These are phyloP conservation scores for Actenoides lindsayi DNA, from an alignment of 2,113 vertebrate species.

Conservation along the genomic window DNA sequence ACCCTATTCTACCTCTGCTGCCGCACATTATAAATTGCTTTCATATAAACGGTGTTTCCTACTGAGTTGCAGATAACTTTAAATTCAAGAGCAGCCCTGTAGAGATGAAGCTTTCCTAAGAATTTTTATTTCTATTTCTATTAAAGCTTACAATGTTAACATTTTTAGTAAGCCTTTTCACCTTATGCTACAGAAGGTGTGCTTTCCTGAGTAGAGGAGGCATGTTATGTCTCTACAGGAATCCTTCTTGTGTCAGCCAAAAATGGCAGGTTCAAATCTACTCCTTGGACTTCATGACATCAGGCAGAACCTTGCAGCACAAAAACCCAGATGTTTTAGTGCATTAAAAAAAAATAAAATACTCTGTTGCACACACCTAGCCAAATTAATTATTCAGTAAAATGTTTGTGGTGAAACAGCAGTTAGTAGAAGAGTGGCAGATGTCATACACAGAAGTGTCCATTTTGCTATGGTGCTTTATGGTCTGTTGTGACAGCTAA, in stretches of 20 bases:
- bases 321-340: conserved; percentile 69
- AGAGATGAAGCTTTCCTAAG: conserved; percentile 10
- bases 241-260: not conserved
- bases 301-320: conserved; percentile 8
- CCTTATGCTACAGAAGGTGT: not conserved
- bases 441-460: conserved; percentile 53
- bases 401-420: conserved; percentile 34
- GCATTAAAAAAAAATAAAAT: not conserved
- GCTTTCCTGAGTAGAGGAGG: conserved; percentile 21
- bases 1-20: not conserved
- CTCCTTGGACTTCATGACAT: conserved; percentile 9
- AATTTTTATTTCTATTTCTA: conserved; percentile 13
- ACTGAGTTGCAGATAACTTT: conserved; percentile 11
- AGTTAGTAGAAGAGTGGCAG: conserved; percentile 33
- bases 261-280: conserved; percentile 19
- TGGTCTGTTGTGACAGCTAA: conserved; percentile 41
- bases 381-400: conserved; percentile 57
- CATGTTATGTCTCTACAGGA: conserved; percentile 17
- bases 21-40: not conserved
- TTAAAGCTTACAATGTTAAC: not conserved
- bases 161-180: conserved; percentile 36
- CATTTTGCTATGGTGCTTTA: conserved; percentile 3
- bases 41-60: not conserved
- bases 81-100: not conserved
- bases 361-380: conserved; percentile 34